Conservation (phyloP, 2,113 vertebrate species). For the Ahaetulla prasina region DNA sequence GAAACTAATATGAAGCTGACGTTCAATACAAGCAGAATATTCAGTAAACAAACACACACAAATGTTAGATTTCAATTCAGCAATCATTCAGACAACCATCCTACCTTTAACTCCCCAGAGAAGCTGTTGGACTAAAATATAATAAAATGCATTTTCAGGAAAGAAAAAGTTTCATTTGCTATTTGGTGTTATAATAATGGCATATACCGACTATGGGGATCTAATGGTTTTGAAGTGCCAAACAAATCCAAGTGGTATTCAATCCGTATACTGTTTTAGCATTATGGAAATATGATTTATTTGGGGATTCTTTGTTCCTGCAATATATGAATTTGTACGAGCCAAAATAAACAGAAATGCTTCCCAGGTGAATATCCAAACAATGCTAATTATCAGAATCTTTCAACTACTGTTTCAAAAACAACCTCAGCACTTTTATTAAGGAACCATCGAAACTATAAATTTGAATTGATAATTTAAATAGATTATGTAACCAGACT, state of each 20-base stretch:
- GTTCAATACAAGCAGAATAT: conserved; percentile 36
- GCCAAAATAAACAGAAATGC: background rate
- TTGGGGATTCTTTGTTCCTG: background rate
- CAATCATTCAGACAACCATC: conserved; percentile 55
- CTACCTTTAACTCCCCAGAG: conserved; percentile 97
- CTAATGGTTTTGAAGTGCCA: background rate
- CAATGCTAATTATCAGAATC: background rate
- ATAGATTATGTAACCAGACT: background rate
- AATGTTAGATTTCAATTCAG: conserved; percentile 61
- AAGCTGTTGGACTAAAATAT: conserved; percentile 89
- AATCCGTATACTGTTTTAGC: background rate
- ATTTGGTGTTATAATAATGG: conserved; percentile 24
- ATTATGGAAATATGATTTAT: background rate
- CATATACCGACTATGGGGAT: background rate
- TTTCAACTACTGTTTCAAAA: background rate
- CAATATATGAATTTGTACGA: background rate
- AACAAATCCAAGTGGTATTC: background rate
- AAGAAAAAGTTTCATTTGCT: conserved; percentile 15
- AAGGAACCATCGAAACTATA: background rate
- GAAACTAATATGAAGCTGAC: conserved; percentile 20
- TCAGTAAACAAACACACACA: conserved; percentile 59
- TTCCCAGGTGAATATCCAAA: background rate
- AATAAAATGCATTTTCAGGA: conserved; percentile 72
- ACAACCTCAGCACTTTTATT: background rate
- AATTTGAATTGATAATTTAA: background rate